Evolutionary conservation across 2,113 vertebrate genomes (phyloP), one percentile per base, ranked within the genome.

Genomic region (Donacobius atricapilla): DNA sequence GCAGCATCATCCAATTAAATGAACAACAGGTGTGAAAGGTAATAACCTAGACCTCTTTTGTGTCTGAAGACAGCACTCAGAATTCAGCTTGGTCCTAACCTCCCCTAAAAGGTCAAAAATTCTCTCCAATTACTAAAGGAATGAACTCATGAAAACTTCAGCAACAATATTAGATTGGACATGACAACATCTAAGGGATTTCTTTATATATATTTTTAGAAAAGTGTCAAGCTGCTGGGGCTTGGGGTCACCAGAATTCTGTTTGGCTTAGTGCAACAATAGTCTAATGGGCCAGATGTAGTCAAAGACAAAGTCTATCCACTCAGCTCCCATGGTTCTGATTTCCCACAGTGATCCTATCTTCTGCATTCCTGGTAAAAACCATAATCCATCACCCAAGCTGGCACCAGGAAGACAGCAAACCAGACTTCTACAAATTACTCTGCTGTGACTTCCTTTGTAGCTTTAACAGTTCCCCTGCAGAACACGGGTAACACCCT

Each of bases 1-100:
- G 64, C 65, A 63, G 80, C 86, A 93, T 15, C 72, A 83, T 71
- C 93, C 96, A 96, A 96, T 95, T 97, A 94, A 93, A 95, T 56
- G 88, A 95, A 93, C 70, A 94, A 94, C 83, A 95, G 85, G 86
- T 94, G 72, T 2, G 5, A 83, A 94, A 90, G 88, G 92, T 90
- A 96, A 81, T 96, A 96, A 95, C 90, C 93, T 81, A 89, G 79
- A 92, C 90, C 51, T 88, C 58, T 90, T 90, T 25, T 81, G 76
- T 73, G 82, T 88, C 88, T 93, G 85, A 96, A 89, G 78, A 90
- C 51, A 90, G 94, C 45, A 61, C 61, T 51, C 72, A 79, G 69
- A 93, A 96, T 95, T 92, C 92, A 93, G 31, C 86, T 92, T 90
- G 64, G 88, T 90, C 83, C 88, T 93, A 96, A 93, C 83, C 88